Percentiles rank a stretch among this genome's conserved stretches.
Conservation (phyloP, 1,140 invertebrate genomes). For the Doryteuthis pealeii region DNA sequence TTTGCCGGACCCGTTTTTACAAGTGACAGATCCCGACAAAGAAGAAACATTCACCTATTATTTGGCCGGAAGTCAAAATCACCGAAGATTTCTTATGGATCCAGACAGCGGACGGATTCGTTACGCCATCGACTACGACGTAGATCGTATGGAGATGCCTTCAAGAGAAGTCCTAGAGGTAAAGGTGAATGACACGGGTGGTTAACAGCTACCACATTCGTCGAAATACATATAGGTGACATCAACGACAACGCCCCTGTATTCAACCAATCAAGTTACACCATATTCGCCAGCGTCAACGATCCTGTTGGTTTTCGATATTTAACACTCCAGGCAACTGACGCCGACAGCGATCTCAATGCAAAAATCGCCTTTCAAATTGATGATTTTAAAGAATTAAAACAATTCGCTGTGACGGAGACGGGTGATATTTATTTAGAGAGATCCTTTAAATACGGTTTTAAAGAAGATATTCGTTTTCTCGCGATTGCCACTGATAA, state of each 20-base stretch:
- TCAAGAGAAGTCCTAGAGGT: not conserved
- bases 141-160: not conserved
- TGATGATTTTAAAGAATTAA: not conserved
- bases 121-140: not conserved
- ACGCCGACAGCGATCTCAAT: not conserved
- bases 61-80: not conserved
- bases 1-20: not conserved
- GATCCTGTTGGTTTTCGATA: not conserved
- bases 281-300: not conserved
- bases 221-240: not conserved
- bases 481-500: not conserved
- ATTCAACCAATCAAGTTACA: conserved; percentile 8
- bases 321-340: not conserved
- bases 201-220: not conserved
- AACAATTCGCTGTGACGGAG: not conserved
- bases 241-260: not conserved
- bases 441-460: not conserved
- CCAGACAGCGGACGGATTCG: not conserved
- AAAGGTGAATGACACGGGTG: not conserved
- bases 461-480: not conserved
- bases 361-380: not conserved
- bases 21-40: not conserved
- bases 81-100: not conserved
- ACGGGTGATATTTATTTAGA: not conserved
- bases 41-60: not conserved